phyloP scores from a whole-genome alignment of 2,888 invertebrate species.

The Tenthredo amoena region DNA sequence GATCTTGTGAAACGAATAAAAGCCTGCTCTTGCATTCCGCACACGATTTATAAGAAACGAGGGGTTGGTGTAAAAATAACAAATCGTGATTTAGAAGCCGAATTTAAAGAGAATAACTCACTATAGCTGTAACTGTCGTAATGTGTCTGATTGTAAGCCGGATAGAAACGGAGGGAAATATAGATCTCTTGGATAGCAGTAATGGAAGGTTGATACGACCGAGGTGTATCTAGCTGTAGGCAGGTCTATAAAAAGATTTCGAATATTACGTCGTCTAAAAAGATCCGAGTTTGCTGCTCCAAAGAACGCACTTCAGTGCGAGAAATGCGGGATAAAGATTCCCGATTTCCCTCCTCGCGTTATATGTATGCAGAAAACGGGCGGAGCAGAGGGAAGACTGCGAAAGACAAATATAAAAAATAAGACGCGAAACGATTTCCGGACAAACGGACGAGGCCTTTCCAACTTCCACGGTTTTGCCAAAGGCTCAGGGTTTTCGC shows the following conservation, averaged over 20 bases:
- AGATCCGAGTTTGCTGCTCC: not conserved
- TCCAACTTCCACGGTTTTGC: conserved; percentile 21
- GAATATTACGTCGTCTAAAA: conserved; percentile 6
- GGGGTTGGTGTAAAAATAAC: conserved; percentile 38
- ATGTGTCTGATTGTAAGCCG: conserved; percentile 17
- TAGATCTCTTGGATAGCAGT: not conserved
- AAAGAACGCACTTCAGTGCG: not conserved
- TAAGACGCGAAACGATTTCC: conserved; percentile 11
- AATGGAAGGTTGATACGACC: not conserved
- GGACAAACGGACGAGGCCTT: conserved; percentile 24
- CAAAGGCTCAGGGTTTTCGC: not conserved
- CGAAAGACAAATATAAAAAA: conserved; percentile 10
- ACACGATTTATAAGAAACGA: conserved; percentile 31
- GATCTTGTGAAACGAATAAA: not conserved
- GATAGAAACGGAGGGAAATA: not conserved
- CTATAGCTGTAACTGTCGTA: not conserved
- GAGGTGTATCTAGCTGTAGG: not conserved
- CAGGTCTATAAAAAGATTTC: conserved; percentile 32
- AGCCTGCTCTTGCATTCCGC: not conserved
- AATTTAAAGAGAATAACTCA: conserved; percentile 37
- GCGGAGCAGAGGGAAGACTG: not conserved
- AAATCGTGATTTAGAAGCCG: conserved; percentile 14
- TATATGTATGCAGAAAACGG: not conserved
- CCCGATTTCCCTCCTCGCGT: not conserved
- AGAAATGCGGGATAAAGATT: not conserved